These are phyloP conservation scores for Protodeltote pygarga DNA, from an alignment of 2,888 invertebrate genomes.

Conservation along the genomic window DNA sequence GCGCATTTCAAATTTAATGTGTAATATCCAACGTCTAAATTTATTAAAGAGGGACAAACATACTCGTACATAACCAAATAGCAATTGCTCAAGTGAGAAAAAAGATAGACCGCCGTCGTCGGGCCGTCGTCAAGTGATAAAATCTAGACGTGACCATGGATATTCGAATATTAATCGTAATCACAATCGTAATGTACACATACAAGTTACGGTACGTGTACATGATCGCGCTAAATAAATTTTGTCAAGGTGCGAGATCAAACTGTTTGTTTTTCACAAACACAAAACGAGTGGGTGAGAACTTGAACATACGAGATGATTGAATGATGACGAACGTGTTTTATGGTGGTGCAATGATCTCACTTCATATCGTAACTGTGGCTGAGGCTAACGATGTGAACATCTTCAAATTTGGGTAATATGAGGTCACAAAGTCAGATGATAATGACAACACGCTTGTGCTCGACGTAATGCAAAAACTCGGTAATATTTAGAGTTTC, in stretches of 20 bases:
- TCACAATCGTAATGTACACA: conserved; percentile 18
- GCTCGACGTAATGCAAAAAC: conserved; percentile 46
- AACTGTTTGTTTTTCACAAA: conserved; percentile 59
- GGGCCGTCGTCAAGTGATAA: conserved; percentile 23
- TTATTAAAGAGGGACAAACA: conserved; percentile 7
- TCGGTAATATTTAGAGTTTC: conserved; percentile 59
- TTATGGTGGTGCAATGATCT: conserved; percentile 69
- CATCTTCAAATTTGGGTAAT: conserved; percentile 40
- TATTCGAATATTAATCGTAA: conserved; percentile 39
- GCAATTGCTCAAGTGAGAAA: conserved; percentile 10
- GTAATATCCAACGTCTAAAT: neutral
- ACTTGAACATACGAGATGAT: conserved; percentile 52
- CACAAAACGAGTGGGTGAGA: conserved; percentile 59
- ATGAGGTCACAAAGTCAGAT: conserved; percentile 38
- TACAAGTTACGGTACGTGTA: conserved; percentile 33
- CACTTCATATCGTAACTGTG: conserved; percentile 40
- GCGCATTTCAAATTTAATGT: conserved; percentile 1
- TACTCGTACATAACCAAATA: too few species aligned
- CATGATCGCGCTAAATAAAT: conserved; percentile 45
- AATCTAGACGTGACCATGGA: conserved; percentile 30
- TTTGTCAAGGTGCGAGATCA: conserved; percentile 55
- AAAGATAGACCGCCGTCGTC: conserved; percentile 13
- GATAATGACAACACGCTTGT: conserved; percentile 40
- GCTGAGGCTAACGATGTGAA: conserved; percentile 29
- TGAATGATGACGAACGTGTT: conserved; percentile 65